Evolutionary conservation across 2,797 vertebrate species (phyloP), one percentile per base, ranked within the genome.

Genomic region (Peromyscus attwateri): DNA sequence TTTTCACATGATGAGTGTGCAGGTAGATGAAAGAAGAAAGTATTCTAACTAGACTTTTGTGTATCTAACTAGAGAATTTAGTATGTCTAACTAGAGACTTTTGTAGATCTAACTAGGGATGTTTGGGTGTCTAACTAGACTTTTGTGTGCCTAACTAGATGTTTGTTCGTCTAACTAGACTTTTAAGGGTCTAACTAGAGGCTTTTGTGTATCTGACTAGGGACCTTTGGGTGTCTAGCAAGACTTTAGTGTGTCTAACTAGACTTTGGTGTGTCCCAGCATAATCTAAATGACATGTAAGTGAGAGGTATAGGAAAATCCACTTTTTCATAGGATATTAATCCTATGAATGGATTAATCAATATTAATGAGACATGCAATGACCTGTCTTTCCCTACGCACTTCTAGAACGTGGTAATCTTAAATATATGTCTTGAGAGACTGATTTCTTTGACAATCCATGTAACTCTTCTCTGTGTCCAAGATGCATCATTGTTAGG

Each of bases 381-480:
- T 76, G 11, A 89, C 1, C 49, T 93, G 7, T 85, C 21, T 94
- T 83, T 73, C 12, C 17, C 3, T 46, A 70, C 34, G 90, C 4
- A 34, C 25, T 85, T 12, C 34, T 81, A 73, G 89, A 82, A 23
- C 4, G 25, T 79, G 6, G 21, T 31, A 19, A 77, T 37, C 62
- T 89, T 14, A 60, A 76, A 95, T 96, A 60, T 11, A 3, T 76
- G 49, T 2, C 25, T 89, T 49, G 83, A 81, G 96, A 91, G 0
- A 17, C 0, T 0, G 0, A 3, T 95, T 37, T 83, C 29, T n/a
- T 10, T 21, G 0, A 57, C 60, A 77, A 90, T 0, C 0, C 13
- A 37, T 49, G 43, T 4, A 75, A 83, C 66, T 19, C 1, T 1
- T 83, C 82, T 84, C 12, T 2, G 1, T 21, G 80, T 21, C 60